Conservation (phyloP, 1,140 invertebrate genomes). For the Drosophila mojavensis region DNA sequence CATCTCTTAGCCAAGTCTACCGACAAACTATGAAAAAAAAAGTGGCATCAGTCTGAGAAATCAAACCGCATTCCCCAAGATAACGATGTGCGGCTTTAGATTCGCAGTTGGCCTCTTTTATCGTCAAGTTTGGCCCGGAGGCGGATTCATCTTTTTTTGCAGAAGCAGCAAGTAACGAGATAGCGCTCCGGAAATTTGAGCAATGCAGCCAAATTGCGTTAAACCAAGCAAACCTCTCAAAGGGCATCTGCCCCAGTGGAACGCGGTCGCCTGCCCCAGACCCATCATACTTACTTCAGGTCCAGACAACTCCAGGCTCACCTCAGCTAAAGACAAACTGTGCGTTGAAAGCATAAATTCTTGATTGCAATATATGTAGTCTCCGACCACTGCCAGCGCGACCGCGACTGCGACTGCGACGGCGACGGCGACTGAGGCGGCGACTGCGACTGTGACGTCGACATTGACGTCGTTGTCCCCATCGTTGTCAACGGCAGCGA, state of each 20-base stretch:
- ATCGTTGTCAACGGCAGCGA: conserved; percentile 22
- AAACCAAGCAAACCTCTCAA: conserved; percentile 63
- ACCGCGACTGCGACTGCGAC: conserved; percentile 24
- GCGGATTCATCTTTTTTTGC: conserved; percentile 14
- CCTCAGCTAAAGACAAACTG: conserved; percentile 59
- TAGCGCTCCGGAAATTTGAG: conserved; percentile 72
- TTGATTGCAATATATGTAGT: conserved; percentile 75
- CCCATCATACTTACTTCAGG: not conserved
- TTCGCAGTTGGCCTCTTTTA: not conserved
- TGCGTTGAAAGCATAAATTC: conserved; percentile 74
- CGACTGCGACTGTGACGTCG: conserved; percentile 1
- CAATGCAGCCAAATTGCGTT: conserved; percentile 79
- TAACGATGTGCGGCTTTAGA: not conserved
- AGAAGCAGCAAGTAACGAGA: conserved; percentile 50
- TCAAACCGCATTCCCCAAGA: conserved; percentile 8
- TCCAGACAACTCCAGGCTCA: conserved; percentile 17
- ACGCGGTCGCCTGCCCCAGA: no score
- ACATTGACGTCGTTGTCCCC: conserved; percentile 13
- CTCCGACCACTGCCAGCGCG: conserved; percentile 10
- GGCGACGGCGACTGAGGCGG: conserved; percentile 39
- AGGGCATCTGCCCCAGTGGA: not conserved
- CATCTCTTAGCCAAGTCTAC: not conserved
- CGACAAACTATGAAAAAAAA: not conserved
- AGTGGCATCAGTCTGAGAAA: conserved; percentile 11
- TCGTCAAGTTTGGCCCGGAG: conserved; percentile 33